Evolutionary conservation across 2,888 invertebrate genomes (phyloP).

Genomic region (Crioceris asparagi): DNA sequence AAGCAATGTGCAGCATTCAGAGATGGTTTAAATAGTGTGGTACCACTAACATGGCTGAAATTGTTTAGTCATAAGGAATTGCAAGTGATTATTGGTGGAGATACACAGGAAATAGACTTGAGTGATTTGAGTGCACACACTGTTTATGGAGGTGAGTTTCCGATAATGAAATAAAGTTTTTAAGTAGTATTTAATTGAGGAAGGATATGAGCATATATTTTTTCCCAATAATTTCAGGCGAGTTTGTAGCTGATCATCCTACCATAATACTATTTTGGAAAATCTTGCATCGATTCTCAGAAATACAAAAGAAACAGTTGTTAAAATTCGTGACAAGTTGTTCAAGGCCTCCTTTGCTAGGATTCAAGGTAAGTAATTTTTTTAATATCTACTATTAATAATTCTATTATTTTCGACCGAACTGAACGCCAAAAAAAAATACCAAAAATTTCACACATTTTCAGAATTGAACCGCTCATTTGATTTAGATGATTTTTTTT

Average conservation of each 20-base stretch:
- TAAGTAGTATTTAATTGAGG: not conserved
- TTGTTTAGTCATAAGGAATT: conserved; percentile 93
- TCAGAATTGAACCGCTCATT: too few relatives aligned
- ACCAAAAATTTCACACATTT: too few relatives aligned
- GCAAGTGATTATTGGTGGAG: conserved; percentile 93
- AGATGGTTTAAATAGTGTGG: conserved; percentile 80
- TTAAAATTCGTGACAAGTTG: conserved; percentile 98
- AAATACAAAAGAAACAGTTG: conserved; percentile 73
- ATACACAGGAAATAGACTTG: conserved; percentile 86
- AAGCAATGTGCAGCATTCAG: conserved; percentile 82
- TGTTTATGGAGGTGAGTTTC: conserved; percentile 62
- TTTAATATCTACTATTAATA: not conserved
- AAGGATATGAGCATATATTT: conserved; percentile 1
- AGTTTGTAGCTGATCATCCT: conserved; percentile 71
- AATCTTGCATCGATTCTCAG: conserved; percentile 71
- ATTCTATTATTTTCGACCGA: not conserved
- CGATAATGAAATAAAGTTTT: too few relatives aligned
- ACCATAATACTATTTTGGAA: conserved; percentile 86
- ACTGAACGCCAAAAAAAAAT: too few relatives aligned
- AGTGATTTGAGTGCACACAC: conserved; percentile 78
- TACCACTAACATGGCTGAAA: conserved; percentile 85
- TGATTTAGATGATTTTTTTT: too few relatives aligned
- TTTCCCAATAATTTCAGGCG: conserved; percentile 44
- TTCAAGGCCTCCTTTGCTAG: conserved; percentile 89
- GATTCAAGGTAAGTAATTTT: conserved; percentile 76